Conservation (phyloP, 2,113 vertebrate genomes). For the Neoarius graeffei region DNA sequence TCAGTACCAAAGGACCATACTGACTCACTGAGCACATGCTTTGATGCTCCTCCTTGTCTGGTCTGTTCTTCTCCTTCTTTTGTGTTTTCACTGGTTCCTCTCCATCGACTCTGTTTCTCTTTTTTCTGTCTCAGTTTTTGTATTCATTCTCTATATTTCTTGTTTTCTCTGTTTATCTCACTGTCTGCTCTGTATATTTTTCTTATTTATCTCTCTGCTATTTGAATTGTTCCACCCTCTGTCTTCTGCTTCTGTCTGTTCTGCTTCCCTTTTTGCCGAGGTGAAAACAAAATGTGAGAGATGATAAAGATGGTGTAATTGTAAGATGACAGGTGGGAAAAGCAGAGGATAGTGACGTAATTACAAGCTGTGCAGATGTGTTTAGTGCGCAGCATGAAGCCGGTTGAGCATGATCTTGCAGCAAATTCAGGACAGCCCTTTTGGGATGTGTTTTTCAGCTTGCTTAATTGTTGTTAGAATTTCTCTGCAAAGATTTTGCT, state of each 20-base stretch:
- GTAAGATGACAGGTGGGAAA: conserved; percentile 1
- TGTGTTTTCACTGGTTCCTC: not conserved
- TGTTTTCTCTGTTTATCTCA: not conserved
- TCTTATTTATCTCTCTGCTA: not conserved
- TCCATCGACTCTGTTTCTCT: not conserved
- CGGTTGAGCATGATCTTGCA: not conserved
- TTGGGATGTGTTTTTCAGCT: conserved; percentile 6
- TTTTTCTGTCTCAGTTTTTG: not conserved
- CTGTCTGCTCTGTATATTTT: not conserved
- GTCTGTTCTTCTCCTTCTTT: not conserved
- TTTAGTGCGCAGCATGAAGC: conserved; percentile 15
- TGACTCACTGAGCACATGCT: not conserved
- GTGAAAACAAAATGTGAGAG: conserved; percentile 31
- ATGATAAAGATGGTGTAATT: conserved; percentile 2
- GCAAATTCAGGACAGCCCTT: conserved; percentile 14
- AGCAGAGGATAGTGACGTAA: conserved; percentile 30
- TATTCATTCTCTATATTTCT: not conserved
- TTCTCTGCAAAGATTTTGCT: not conserved
- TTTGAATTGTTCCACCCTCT: not conserved
- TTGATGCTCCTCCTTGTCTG: not conserved
- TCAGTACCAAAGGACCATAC: not conserved
- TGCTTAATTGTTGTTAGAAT: conserved; percentile 7
- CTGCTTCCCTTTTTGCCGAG: not conserved
- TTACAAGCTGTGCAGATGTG: conserved; percentile 33
- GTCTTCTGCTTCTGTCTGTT: not conserved